These are phyloP conservation scores for Apodemus speciosus DNA, from an alignment of 2,113 vertebrate genomes.

Conservation along the genomic window DNA sequence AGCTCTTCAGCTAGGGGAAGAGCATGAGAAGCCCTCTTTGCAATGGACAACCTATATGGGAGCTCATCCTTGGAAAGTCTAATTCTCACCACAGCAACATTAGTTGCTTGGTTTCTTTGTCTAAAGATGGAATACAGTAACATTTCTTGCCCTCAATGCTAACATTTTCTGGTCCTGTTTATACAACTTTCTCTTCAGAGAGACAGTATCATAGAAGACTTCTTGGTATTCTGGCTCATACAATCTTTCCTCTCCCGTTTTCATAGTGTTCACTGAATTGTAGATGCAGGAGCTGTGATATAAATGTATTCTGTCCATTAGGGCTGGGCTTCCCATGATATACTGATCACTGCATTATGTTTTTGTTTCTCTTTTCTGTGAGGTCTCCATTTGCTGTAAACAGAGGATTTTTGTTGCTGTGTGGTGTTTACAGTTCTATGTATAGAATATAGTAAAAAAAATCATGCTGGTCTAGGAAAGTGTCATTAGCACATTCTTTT, in stretches of 20 bases:
- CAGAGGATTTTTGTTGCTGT: neutral
- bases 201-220: neutral
- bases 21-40: neutral
- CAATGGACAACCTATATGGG: neutral
- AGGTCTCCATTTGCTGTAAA: neutral
- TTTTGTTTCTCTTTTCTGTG: neutral
- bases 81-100: neutral
- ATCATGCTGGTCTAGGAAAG: neutral
- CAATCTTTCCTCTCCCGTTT: neutral
- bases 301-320: neutral
- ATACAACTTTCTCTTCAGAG: neutral
- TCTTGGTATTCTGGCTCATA: neutral
- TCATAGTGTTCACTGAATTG: no score
- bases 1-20: neutral
- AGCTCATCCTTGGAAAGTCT: neutral
- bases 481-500: neutral
- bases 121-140: neutral
- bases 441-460: neutral
- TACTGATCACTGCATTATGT: neutral
- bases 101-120: neutral
- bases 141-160: neutral
- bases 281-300: neutral
- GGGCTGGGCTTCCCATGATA: neutral
- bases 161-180: neutral
- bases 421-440: neutral